Conservation (phyloP, 2,888 invertebrate species). For the Drosophila leonis region DNA sequence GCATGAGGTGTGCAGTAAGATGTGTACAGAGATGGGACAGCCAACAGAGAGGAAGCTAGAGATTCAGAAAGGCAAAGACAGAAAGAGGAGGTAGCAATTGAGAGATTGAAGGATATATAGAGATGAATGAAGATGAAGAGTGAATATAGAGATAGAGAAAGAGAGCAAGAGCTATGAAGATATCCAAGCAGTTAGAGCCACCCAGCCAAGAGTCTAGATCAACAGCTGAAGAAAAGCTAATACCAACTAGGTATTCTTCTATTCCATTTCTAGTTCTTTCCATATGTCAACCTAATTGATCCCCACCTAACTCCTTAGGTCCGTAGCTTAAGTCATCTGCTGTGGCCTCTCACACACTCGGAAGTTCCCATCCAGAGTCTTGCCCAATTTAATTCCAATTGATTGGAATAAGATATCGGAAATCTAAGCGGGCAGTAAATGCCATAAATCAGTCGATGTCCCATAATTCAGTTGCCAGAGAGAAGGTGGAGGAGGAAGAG, state of each 20-base stretch:
- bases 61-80: not conserved
- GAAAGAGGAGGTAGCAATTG: no score
- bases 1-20: no score
- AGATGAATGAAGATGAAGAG: no score
- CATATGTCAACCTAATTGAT: not conserved
- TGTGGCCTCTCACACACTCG: not conserved
- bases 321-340: not conserved
- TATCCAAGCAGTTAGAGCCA: no score
- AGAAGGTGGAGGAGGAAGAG: conserved; percentile 8
- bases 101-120: no score
- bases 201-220: no score
- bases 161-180: no score
- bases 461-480: conserved; percentile 58
- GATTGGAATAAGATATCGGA: conserved; percentile 46
- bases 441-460: conserved; percentile 68
- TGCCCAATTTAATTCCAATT: conserved; percentile 2
- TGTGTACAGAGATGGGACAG: no score
- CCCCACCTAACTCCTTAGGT: not conserved
- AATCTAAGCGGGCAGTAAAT: conserved; percentile 52
- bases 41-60: not conserved
- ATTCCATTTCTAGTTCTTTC: not conserved
- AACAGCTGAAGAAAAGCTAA: no score
- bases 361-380: conserved; percentile 7
- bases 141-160: no score
- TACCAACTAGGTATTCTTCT: no score